Evolutionary conservation across 1,140 invertebrate genomes (phyloP).

Genomic region (Saccostrea glomerata): DNA sequence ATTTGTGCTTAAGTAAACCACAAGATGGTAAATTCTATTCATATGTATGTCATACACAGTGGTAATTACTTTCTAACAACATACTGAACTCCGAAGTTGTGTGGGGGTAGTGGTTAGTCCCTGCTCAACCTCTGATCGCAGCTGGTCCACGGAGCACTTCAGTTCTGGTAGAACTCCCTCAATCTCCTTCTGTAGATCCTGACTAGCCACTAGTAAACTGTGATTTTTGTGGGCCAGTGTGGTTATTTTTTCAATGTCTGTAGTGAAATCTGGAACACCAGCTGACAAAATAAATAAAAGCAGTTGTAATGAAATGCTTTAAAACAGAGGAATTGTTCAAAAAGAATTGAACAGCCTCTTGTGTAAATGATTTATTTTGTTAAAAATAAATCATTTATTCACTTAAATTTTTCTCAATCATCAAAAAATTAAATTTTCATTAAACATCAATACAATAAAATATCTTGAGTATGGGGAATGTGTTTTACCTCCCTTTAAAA

Average conservation of each 20-base stretch:
- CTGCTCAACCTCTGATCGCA: background rate
- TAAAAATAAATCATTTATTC: too few relatives aligned
- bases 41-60: background rate
- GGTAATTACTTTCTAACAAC: slow-evolving; percentile 28
- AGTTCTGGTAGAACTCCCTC: slow-evolving; percentile 48
- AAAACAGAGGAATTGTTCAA: background rate
- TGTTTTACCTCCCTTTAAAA: too few relatives aligned
- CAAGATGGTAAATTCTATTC: too few relatives aligned
- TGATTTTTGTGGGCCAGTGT: slow-evolving; percentile 62
- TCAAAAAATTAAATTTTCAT: too few relatives aligned
- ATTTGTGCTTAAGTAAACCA: too few relatives aligned
- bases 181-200: slow-evolving; percentile 50
- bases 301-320: background rate
- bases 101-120: background rate
- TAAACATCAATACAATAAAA: too few relatives aligned
- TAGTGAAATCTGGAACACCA: slow-evolving; percentile 59
- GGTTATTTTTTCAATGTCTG: slow-evolving; percentile 50
- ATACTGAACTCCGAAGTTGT: slow-evolving; percentile 14
- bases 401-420: too few relatives aligned
- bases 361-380: too few relatives aligned
- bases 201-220: slow-evolving; percentile 54
- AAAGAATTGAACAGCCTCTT: too few relatives aligned
- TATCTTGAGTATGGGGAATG: too few relatives aligned
- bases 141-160: slow-evolving; percentile 45
- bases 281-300: slow-evolving; percentile 53